Conservation (phyloP, 2,888 invertebrate genomes). For the Euproctis similis region DNA sequence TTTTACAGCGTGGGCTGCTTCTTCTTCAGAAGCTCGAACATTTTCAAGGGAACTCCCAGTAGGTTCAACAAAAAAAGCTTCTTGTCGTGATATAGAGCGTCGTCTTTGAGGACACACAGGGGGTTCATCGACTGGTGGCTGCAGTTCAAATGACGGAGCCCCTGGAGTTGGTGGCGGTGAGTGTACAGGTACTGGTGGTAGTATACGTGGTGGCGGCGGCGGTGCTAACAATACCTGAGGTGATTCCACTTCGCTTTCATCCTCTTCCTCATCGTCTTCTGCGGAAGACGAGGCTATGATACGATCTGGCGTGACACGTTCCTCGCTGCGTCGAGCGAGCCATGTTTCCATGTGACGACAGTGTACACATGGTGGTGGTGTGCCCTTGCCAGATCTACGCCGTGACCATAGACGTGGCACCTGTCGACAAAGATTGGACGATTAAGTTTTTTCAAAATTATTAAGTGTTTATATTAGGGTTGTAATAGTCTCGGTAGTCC, state of each 20-base stretch:
- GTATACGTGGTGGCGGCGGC: slow-evolving; percentile 57
- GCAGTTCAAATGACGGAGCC: slow-evolving; percentile 75
- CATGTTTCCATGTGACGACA: slow-evolving; percentile 86
- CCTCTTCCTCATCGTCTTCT: slow-evolving; percentile 66
- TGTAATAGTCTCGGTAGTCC: no score
- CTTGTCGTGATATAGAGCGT: slow-evolving; percentile 86
- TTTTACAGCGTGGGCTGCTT: slow-evolving; percentile 42
- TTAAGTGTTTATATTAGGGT: no score
- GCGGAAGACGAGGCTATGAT: slow-evolving; percentile 54
- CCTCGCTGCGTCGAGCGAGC: slow-evolving; percentile 71
- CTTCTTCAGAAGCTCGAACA: slow-evolving; percentile 74
- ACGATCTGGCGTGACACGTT: slow-evolving; percentile 55
- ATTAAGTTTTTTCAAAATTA: no score
- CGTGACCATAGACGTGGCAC: slow-evolving; percentile 80
- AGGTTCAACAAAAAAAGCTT: slow-evolving; percentile 86
- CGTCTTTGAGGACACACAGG: slow-evolving; percentile 72
- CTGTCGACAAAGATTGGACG: slow-evolving; percentile 42
- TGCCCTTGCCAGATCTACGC: slow-evolving; percentile 78
- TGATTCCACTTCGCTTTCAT: slow-evolving; percentile 66
- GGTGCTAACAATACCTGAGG: slow-evolving; percentile 80
- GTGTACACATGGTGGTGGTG: slow-evolving; percentile 84
- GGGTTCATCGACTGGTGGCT: slow-evolving; percentile 67
- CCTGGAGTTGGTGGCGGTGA: slow-evolving; percentile 74
- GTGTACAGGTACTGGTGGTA: slow-evolving; percentile 44
- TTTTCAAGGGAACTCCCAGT: slow-evolving; percentile 83